Base-by-base conservation (phyloP, 2,113 vertebrate species). In the Arothron firmamentum region DNA sequence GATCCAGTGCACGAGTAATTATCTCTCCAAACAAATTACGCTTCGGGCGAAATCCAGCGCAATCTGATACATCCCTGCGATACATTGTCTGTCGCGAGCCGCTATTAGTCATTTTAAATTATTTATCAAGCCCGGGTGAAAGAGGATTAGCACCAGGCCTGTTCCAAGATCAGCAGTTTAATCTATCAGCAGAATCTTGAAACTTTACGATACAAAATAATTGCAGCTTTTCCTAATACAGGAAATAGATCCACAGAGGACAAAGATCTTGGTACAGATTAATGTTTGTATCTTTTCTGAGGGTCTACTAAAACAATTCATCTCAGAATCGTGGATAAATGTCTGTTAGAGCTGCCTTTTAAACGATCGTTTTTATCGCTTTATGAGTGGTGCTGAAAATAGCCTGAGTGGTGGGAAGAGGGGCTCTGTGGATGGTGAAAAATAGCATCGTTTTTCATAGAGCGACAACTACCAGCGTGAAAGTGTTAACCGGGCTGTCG, bases 11-110 rank as follows among this genome's bases (percentile, higher is more conserved):
- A 82, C 70, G 77, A 87, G 84, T 89, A 87, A 90, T 91, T 90
- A 88, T 90, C 91, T 90, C 86, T 86, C 87, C 78, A 90, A 91
- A 90, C 89, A 91, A 89, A 90, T 87, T 87, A 87, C n/a, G 79
- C 87, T 84, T 65, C 49, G 19, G 83, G 85, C 85, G 56, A 7
- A 88, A 90, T 87, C 79, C 48, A 31, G 74, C 28, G 74, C 82
- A 86, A 86, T 85, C 74, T 76, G 87, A 91, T 89, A 83, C 75
- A 74, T 80, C 81, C 54, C 67, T 48, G 76, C 57, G 31, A 88
- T 88, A 85, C 74, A 85, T 85, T 80, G 75, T 71, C 72, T 65
- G 79, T 87, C 81, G 80, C 78, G 80, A 67, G 77, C 61, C 62
- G 59, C 86, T 86, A 90, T 90, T 90, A 90, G 87, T 90, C 87